These are phyloP conservation scores for Acanthiza pusilla DNA, from an alignment of 2,797 vertebrate genomes.

Conservation along the genomic window DNA sequence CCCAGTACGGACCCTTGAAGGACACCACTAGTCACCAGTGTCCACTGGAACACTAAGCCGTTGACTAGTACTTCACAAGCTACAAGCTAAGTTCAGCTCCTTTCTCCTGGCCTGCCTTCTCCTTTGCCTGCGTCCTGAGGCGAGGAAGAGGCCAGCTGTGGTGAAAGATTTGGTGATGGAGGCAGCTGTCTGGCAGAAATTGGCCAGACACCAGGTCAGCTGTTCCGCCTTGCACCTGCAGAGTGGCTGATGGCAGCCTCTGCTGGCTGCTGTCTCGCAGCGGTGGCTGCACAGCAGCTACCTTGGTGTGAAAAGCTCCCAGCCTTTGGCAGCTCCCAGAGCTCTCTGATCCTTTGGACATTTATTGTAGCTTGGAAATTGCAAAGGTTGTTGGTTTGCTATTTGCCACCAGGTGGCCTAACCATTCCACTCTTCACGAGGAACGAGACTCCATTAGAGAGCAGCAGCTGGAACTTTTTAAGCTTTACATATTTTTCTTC, in stretches of 20 bases:
- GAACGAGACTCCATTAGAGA: background rate
- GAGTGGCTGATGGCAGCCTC: background rate
- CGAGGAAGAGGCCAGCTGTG: background rate
- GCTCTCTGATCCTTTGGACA: background rate
- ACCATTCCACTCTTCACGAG: conserved; percentile 53
- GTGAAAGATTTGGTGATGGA: background rate
- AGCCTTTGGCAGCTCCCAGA: background rate
- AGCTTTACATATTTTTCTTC: conserved; percentile 53
- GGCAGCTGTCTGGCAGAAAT: background rate
- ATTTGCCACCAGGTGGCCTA: conserved; percentile 74
- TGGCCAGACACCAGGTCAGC: background rate
- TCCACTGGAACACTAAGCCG: background rate
- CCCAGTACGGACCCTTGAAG: background rate
- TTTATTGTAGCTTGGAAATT: background rate
- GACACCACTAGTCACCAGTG: background rate
- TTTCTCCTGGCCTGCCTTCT: background rate
- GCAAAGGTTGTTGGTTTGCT: background rate
- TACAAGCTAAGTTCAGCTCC: background rate
- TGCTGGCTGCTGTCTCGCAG: background rate
- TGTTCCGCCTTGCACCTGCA: background rate
- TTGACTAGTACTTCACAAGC: background rate
- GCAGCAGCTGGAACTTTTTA: conserved; percentile 53
- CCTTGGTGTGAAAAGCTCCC: background rate
- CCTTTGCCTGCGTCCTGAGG: background rate
- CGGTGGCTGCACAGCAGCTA: background rate